Evolutionary conservation across 2,888 invertebrate genomes (phyloP).

Genomic region (Phrixothrix hirtus): DNA sequence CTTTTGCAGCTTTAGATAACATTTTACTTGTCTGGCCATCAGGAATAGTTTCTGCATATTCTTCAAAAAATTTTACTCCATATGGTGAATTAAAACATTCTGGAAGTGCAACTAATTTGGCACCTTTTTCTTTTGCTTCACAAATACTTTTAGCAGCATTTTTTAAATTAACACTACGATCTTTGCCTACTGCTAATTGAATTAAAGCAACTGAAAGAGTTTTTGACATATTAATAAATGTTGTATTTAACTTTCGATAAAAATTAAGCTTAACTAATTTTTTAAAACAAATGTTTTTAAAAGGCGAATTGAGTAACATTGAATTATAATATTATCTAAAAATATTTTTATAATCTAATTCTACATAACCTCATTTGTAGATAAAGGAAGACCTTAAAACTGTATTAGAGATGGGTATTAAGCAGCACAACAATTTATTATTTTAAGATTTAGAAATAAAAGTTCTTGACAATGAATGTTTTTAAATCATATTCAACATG

Average conservation of each 20-base stretch:
- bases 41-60: slow-evolving; percentile 86
- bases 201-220: slow-evolving; percentile 68
- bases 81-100: slow-evolving; percentile 97
- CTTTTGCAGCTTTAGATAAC: slow-evolving; percentile 75
- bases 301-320: too few relatives aligned
- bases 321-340: too few relatives aligned
- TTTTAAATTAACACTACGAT: slow-evolving; percentile 75
- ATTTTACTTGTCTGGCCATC: slow-evolving; percentile 73
- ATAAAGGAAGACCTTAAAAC: too few relatives aligned
- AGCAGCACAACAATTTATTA: too few relatives aligned
- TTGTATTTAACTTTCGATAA: neutral
- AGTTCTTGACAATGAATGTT: too few relatives aligned
- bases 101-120: slow-evolving; percentile 70
- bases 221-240: slow-evolving; percentile 6
- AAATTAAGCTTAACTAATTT: neutral
- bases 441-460: too few relatives aligned
- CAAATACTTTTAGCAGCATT: slow-evolving; percentile 73
- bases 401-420: too few relatives aligned
- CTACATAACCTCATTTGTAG: too few relatives aligned
- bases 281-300: too few relatives aligned
- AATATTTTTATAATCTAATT: too few relatives aligned
- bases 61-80: slow-evolving; percentile 79
- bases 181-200: slow-evolving; percentile 77
- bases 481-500: too few relatives aligned
- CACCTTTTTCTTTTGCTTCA: slow-evolving; percentile 66